These are phyloP conservation scores for Coreoperca whiteheadi DNA, from an alignment of 2,113 vertebrate genomes.

Conservation along the genomic window DNA sequence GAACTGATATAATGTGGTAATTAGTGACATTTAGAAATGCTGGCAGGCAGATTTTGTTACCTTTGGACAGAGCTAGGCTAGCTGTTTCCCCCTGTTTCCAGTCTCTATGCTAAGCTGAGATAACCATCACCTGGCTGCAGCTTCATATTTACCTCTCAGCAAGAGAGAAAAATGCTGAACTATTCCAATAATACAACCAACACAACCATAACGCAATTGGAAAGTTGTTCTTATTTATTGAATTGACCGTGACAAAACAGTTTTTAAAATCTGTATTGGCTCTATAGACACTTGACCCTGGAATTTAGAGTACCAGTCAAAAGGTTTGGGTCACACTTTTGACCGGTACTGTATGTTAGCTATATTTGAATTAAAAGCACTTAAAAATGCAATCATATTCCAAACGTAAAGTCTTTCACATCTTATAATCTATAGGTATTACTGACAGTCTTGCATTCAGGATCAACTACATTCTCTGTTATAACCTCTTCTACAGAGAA, in stretches of 20 bases:
- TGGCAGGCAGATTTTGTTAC: no score
- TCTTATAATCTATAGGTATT: not conserved
- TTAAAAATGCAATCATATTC: not conserved
- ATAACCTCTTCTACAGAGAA: not conserved
- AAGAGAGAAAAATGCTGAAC: conserved; percentile 2
- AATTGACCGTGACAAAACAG: not conserved
- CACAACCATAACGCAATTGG: not conserved
- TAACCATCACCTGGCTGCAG: not conserved
- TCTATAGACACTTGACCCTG: not conserved
- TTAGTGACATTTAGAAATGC: no score
- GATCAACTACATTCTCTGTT: not conserved
- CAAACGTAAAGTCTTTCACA: not conserved
- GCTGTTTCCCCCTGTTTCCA: not conserved
- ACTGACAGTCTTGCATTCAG: not conserved
- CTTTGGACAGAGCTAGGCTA: not conserved
- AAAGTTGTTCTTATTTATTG: not conserved
- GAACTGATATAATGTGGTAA: not conserved
- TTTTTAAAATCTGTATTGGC: not conserved
- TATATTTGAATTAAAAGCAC: not conserved
- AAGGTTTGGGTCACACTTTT: no score
- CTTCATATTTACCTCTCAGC: not conserved
- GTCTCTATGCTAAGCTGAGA: not conserved
- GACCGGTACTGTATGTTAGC: no score
- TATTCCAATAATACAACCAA: not conserved
- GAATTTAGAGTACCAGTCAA: no score